A percentile compares a stretch with the other conserved stretches of the same genome.
Evolutionary conservation across 2,113 vertebrate species (phyloP).

Genomic region (Hemiprocne comata): DNA sequence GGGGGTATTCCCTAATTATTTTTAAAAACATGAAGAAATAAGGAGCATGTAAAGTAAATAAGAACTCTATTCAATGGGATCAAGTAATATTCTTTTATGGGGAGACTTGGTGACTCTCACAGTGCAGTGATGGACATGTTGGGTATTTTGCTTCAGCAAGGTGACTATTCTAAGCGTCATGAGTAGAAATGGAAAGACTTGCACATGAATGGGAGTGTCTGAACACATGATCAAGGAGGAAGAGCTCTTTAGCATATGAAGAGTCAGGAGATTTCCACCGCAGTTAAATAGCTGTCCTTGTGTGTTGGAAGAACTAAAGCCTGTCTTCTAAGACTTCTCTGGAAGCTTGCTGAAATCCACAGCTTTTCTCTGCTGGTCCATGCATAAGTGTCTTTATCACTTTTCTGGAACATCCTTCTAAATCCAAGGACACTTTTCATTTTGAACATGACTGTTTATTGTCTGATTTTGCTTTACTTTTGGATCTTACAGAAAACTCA

Average conservation of each 20-base stretch:
- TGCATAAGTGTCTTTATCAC: background rate
- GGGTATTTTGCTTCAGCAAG: background rate
- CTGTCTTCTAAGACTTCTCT: background rate
- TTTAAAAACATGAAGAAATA: background rate
- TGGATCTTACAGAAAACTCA: background rate
- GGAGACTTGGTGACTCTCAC: background rate
- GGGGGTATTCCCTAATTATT: background rate
- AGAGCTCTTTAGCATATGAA: background rate
- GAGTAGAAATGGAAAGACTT: background rate
- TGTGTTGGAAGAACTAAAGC: background rate
- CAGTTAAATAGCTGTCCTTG: background rate
- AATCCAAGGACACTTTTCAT: background rate
- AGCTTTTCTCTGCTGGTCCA: background rate
- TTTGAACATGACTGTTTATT: background rate
- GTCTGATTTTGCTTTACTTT: background rate
- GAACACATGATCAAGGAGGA: background rate
- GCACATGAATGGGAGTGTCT: background rate
- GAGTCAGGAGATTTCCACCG: background rate
- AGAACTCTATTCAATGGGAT: background rate
- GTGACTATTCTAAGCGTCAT: background rate
- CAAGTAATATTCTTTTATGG: background rate
- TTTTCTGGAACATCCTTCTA: constrained; percentile 6
- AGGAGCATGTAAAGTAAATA: background rate
- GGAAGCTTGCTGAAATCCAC: background rate
- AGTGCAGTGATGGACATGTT: background rate